phyloP scores from a whole-genome alignment of 2,888 invertebrate genomes.

The Syritta pipiens region DNA sequence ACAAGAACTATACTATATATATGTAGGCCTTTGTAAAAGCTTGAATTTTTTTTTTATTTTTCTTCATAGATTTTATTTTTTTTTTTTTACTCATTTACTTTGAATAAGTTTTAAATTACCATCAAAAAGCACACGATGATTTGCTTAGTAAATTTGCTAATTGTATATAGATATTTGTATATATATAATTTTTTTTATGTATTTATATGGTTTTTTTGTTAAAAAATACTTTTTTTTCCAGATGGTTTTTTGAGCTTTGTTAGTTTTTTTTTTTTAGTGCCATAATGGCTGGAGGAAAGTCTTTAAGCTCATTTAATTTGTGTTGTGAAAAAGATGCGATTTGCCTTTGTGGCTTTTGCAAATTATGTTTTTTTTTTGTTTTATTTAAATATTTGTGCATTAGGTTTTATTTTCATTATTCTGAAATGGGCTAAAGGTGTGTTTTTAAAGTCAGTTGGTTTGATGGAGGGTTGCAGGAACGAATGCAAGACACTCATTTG shows the following conservation, averaged over 20 bases:
- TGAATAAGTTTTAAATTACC: conserved; percentile 42
- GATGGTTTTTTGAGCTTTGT: conserved; percentile 58
- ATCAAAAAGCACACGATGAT: conserved; percentile 67
- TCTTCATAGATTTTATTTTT: conserved; percentile 22
- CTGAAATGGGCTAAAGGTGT: neutral
- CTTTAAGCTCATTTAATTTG: conserved; percentile 60
- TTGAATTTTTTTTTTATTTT: conserved; percentile 6
- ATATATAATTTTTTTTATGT: conserved; percentile 37
- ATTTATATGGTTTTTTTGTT: conserved; percentile 27
- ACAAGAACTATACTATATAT: conserved; percentile 44
- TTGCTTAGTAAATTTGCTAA: conserved; percentile 63
- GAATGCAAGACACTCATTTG: neutral
- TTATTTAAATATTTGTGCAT: conserved; percentile 37
- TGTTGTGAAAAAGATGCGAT: conserved; percentile 36
- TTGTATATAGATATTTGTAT: conserved; percentile 46
- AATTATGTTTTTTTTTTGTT: conserved; percentile 8
- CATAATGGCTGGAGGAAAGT: conserved; percentile 46
- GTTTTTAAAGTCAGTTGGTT: conserved; percentile 8
- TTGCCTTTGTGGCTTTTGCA: conserved; percentile 3
- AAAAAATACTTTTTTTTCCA: conserved; percentile 31
- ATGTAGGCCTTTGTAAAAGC: conserved; percentile 49
- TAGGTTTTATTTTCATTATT: neutral
- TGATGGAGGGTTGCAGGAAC: neutral
- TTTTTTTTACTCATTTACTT: conserved; percentile 10
- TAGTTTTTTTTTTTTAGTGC: conserved; percentile 8